Percentiles rank a stretch among this genome's conserved stretches.
phyloP scores from a whole-genome alignment of 1,140 invertebrate genomes.

The Leptopilina boulardi region DNA sequence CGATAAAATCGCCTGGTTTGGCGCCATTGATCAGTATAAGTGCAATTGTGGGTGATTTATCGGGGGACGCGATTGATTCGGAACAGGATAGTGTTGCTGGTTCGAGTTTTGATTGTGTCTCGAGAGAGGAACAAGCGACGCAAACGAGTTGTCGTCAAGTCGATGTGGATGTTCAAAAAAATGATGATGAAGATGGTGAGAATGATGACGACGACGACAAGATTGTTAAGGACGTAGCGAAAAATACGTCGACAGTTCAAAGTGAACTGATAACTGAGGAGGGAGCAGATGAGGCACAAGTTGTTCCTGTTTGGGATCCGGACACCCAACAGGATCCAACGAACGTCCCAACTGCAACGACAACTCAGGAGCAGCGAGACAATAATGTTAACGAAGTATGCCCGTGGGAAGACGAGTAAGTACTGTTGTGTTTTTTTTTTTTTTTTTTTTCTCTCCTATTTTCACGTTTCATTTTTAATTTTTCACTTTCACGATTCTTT shows the following conservation, averaged over 20 bases:
- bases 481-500: neutral
- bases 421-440: constrained; percentile 68
- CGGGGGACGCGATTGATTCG: constrained; percentile 60
- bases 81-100: constrained; percentile 53
- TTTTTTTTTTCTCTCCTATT: constrained; percentile 62
- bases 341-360: constrained; percentile 41
- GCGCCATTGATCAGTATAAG: constrained; percentile 85
- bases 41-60: constrained; percentile 80
- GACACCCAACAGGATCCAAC: constrained; percentile 56
- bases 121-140: constrained; percentile 32
- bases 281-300: constrained; percentile 64
- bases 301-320: constrained; percentile 68
- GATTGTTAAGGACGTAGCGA: constrained; percentile 34
- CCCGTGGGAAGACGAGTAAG: constrained; percentile 94
- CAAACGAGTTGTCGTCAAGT: constrained; percentile 14
- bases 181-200: neutral
- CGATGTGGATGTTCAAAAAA: constrained; percentile 27
- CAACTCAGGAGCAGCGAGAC: constrained; percentile 70
- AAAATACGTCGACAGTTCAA: constrained; percentile 38
- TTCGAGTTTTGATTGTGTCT: constrained; percentile 33
- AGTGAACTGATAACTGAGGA: constrained; percentile 49
- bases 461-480: neutral
- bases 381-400: constrained; percentile 87
- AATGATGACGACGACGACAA: neutral
- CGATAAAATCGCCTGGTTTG: constrained; percentile 59